Evolutionary conservation across 2,888 invertebrate genomes (phyloP), one percentile per base, ranked within the genome.

Genomic region (Plemyria rubiginata): DNA sequence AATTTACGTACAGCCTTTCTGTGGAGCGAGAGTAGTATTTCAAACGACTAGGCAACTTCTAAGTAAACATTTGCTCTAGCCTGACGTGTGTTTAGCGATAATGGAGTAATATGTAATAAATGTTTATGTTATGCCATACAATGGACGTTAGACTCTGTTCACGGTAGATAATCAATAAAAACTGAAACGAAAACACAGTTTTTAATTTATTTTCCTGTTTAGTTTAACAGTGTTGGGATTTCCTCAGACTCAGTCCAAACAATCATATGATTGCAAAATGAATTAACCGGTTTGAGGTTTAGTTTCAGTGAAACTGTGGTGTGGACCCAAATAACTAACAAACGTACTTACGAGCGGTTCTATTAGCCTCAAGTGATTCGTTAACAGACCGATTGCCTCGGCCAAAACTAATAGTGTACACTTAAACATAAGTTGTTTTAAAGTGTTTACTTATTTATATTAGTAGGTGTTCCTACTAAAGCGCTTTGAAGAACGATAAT

Each of bases 71-170:
- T 86, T 83, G 73, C 77, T 76, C 63, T 75, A 70, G 72, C 74
- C 70, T 82, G 82, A 84, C 85, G 85, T 82, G 79, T 82, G 81
- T 80, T 82, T 76, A 79, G 79, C 82, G 82, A 85, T 87, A 87
- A 84, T 85, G 79, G 81, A 80, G 78, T 85, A 84, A 83, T 81
- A 79, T 79, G 81, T 81, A 82, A 84, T 80, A 84, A 84, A 78
- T 85, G 85, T 88, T 87, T 86, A 80, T 81, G 80, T 81, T 82
- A 80, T 80, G 79, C 80, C 79, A 77, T 75, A 76, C 74, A 81
- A 82, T 78, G 70, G 78, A 77, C 71, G 79, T 78, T 83, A 82
- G 78, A 77, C 78, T 75, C 73, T 74, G 77, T 83, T 84, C 79
- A 84, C 77, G 80, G 74, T 78, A 71, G 71, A 77, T 82, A 80